Evolutionary conservation across 2,797 vertebrate genomes (phyloP).

Genomic region (Pseudochromis fuscus): DNA sequence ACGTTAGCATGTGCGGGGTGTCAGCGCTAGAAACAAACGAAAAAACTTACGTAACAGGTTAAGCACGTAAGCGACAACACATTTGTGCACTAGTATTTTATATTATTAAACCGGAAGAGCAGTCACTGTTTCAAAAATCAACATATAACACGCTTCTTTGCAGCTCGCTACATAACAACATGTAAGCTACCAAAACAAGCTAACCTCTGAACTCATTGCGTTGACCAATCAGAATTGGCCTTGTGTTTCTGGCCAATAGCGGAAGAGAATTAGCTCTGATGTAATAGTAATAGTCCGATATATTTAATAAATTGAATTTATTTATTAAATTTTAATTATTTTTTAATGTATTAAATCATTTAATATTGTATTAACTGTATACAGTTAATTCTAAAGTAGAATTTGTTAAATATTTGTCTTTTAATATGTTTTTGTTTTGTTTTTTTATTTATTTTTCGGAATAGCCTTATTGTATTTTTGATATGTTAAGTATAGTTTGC

Average conservation of each 20-base stretch:
- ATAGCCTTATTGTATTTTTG: neutral
- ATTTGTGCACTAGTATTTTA: neutral
- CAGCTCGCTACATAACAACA: constrained; percentile 19
- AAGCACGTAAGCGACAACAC: neutral
- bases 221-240: constrained; percentile 59
- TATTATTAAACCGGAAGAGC: neutral
- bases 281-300: neutral
- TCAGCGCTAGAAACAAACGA: neutral
- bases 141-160: neutral
- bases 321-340: neutral
- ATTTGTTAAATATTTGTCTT: neutral
- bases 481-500: neutral
- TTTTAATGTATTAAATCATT: too few relatives aligned
- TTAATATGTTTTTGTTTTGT: neutral
- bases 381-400: too few relatives aligned
- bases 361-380: too few relatives aligned
- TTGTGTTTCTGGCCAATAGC: constrained; percentile 58
- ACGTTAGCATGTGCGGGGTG: constrained; percentile 34
- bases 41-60: neutral
- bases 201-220: constrained; percentile 45
- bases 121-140: neutral
- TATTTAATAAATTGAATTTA: too few relatives aligned
- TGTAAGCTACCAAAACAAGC: constrained; percentile 40
- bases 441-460: neutral
- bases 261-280: constrained; percentile 19